phyloP scores from a whole-genome alignment of 2,888 invertebrate species.

The Pterobdella sp. region DNA sequence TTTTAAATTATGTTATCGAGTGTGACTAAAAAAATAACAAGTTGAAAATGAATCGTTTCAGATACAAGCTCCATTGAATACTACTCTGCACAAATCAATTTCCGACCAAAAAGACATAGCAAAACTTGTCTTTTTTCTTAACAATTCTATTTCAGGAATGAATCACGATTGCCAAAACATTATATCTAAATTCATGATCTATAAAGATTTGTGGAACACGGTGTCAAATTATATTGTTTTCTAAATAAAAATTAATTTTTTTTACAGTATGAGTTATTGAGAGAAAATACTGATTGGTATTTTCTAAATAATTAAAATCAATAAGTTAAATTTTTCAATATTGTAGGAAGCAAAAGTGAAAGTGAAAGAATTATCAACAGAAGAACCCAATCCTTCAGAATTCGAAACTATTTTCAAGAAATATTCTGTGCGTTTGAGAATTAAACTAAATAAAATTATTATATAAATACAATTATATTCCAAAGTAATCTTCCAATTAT shows the following conservation, averaged over 20 bases:
- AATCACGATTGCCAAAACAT: conserved; percentile 67
- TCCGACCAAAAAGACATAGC: conserved; percentile 80
- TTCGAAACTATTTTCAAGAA: conserved; percentile 53
- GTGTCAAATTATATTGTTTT: conserved; percentile 37
- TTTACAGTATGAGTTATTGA: neutral
- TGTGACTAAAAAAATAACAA: neutral
- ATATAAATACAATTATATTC: neutral
- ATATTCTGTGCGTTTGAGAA: conserved; percentile 44
- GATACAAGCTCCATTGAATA: conserved; percentile 42
- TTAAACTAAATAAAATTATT: neutral
- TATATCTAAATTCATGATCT: conserved; percentile 76
- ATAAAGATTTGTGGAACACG: conserved; percentile 57
- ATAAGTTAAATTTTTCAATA: neutral
- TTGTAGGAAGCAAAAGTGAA: conserved; percentile 47
- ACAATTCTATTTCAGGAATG: conserved; percentile 47
- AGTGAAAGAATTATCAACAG: conserved; percentile 52
- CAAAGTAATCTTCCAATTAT: neutral
- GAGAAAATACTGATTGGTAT: neutral
- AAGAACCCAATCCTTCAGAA: conserved; percentile 52
- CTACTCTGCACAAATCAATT: conserved; percentile 51
- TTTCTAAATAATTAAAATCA: neutral
- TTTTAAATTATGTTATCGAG: neutral
- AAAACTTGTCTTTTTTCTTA: conserved; percentile 57
- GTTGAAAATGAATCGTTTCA: neutral
- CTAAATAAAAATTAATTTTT: too few species aligned